Evolutionary conservation across 2,113 vertebrate genomes (phyloP).

Genomic region (Xiphophorus couchianus): DNA sequence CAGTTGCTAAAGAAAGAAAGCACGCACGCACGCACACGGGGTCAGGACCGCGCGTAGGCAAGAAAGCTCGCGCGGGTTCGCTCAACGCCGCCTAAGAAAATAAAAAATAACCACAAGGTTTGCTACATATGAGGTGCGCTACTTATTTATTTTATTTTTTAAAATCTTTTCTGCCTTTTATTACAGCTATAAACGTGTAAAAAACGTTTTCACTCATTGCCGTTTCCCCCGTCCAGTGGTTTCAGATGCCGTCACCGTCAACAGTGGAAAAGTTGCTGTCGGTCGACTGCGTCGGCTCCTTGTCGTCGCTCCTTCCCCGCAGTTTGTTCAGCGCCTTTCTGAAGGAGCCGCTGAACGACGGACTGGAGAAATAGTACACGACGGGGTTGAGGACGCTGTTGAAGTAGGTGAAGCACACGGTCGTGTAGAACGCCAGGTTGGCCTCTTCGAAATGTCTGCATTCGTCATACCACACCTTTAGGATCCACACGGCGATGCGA

Average conservation of each 20-base stretch:
- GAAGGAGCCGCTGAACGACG: constrained; percentile 74
- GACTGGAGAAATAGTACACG: constrained; percentile 83
- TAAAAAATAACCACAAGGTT: not conserved
- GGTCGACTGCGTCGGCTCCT: not conserved
- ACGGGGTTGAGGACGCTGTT: constrained; percentile 83
- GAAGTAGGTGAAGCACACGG: constrained; percentile 82
- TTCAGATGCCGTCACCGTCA: constrained; percentile 12
- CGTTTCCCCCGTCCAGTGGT: not conserved
- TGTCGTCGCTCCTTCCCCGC: constrained; percentile 31
- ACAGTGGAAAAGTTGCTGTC: constrained; percentile 27
- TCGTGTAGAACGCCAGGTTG: constrained; percentile 79
- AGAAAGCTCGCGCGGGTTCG: no score
- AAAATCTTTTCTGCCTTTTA: not conserved
- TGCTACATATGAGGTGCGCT: no score
- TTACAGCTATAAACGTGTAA: not conserved
- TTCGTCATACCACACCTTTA: constrained; percentile 72
- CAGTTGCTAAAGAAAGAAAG: no score
- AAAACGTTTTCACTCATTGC: not conserved
- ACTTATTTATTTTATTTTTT: no score
- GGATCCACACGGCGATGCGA: constrained; percentile 76
- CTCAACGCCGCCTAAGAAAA: no score
- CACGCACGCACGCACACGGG: no score
- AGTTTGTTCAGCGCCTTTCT: constrained; percentile 64
- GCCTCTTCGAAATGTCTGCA: constrained; percentile 69
- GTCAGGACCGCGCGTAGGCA: no score